phyloP scores from a whole-genome alignment of 2,113 vertebrate genomes.

The Oryctolagus cuniculus region mOryCun1.1 NC_091432.1:218546001-218546500 shows the following conservation, averaged over 20 bases:
- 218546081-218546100: slow-evolving; percentile 91
- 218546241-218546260: slow-evolving; percentile 90
- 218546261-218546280: slow-evolving; percentile 93
- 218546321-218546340: slow-evolving; percentile 91
- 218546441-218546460: slow-evolving; percentile 93
- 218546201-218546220: slow-evolving; percentile 92
- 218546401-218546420: slow-evolving; percentile 92
- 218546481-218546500: slow-evolving; percentile 93
- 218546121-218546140: slow-evolving; percentile 93
- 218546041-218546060: slow-evolving; percentile 90
- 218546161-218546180: slow-evolving; percentile 92
- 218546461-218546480: slow-evolving; percentile 89
- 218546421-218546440: slow-evolving; percentile 90
- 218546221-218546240: slow-evolving; percentile 91
- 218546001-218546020: slow-evolving; percentile 91
- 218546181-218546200: slow-evolving; percentile 91
- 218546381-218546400: slow-evolving; percentile 91
- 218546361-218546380: slow-evolving; percentile 91
- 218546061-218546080: slow-evolving; percentile 92
- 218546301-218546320: slow-evolving; percentile 91
- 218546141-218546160: slow-evolving; percentile 90
- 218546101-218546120: slow-evolving; percentile 90
- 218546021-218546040: slow-evolving; percentile 88
- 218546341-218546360: slow-evolving; percentile 91
- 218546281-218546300: slow-evolving; percentile 90